Base-by-base conservation (phyloP, 2,888 invertebrate species). In the Cylindroiulus punctatus region DNA sequence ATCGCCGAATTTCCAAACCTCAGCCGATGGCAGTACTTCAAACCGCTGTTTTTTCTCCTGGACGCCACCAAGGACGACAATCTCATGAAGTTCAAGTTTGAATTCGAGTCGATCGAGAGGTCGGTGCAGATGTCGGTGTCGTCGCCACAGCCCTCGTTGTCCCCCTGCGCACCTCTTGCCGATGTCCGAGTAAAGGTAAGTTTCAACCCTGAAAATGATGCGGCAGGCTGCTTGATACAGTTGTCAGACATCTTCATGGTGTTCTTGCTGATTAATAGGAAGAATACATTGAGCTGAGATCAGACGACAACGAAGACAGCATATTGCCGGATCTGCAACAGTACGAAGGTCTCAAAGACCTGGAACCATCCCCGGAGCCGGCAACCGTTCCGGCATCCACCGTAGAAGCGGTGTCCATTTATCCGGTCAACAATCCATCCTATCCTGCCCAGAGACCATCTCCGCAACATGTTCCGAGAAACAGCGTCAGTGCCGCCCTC, bases 21-120 rank as follows among this genome's bases (percentile, higher is more conserved):
- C 14, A 76, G 76, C 22, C 76, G 76, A 76, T 76, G 76, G 76
- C 76, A 76, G 30, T 76, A 76, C 14, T 76, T 76, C 76, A 76
- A 76, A 8, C 30, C 76, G 30, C 30, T 76, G 76, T 76, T 76
- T 76, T 76, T 76, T 30, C 30, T 76, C 1, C 30, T 76, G 76
- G 76, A 76, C 14, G 76, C 30, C 0, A 76, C 76, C 30, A 76
- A 76, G 30, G 76, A 76, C 30, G 76, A 76, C 8, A 76, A 76
- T 30, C 76, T 76, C 30, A 76, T 76, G 76, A 76, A 76, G 76
- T 76, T 76, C 76, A 76, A 14, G 22, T 76, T 1, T 76, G 76
- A 76, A 30, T 76, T 76, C 30, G 76, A 76, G 30, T 30, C 76
- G 10, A 76, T 76, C 30, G 76, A 76, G 30, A 30, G 76, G 30